phyloP scores from a whole-genome alignment of 2,113 vertebrate genomes.

The Eulemur rufifrons region DNA sequence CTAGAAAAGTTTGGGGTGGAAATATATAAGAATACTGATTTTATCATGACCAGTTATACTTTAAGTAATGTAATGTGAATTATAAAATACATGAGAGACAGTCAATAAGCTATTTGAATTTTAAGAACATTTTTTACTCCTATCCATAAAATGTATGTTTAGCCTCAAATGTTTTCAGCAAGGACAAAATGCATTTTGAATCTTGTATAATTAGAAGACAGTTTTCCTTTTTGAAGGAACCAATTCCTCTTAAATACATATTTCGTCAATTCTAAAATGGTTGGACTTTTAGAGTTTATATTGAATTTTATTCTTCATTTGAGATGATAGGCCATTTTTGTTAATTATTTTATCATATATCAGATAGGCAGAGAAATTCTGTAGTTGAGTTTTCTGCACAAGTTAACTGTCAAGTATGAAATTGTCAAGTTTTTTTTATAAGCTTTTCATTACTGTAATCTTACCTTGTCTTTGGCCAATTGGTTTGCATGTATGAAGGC shows the following conservation, averaged over 20 bases:
- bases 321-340: background rate
- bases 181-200: background rate
- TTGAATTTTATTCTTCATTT: slow-evolving; percentile 21
- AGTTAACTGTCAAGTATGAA: background rate
- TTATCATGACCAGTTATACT: background rate
- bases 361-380: background rate
- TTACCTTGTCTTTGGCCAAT: background rate
- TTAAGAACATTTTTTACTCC: background rate
- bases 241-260: background rate
- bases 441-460: background rate
- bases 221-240: slow-evolving; percentile 1
- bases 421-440: background rate
- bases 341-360: background rate
- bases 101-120: background rate
- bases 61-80: background rate
- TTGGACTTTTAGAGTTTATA: slow-evolving; percentile 4
- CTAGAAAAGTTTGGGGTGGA: background rate
- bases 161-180: background rate
- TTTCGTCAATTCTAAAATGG: background rate
- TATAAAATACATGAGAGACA: background rate
- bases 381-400: background rate
- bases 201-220: background rate
- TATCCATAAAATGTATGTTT: background rate
- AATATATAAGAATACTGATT: background rate
- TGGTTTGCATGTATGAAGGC: no score